These are phyloP conservation scores for Agrotis ipsilon DNA, from an alignment of 2,888 invertebrate species.

Conservation along the genomic window DNA sequence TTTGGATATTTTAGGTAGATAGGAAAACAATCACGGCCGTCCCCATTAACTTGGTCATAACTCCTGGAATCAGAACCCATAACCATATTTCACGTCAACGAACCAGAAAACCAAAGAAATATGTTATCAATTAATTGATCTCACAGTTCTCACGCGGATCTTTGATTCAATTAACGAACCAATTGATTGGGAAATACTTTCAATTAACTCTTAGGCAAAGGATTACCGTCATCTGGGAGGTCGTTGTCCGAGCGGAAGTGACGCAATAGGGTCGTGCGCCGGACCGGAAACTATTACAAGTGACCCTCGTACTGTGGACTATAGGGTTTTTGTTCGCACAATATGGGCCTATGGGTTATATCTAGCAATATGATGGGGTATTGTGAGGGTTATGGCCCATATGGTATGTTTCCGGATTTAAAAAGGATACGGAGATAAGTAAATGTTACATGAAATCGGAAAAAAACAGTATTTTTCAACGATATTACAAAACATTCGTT, in stretches of 20 bases:
- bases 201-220: constrained; percentile 78
- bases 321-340: constrained; percentile 43
- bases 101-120: constrained; percentile 50
- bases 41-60: constrained; percentile 40
- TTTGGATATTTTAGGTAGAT: neutral
- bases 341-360: constrained; percentile 39
- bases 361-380: constrained; percentile 31
- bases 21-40: constrained; percentile 19
- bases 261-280: constrained; percentile 79
- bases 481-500: neutral
- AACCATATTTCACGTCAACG: constrained; percentile 52
- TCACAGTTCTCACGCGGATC: constrained; percentile 58
- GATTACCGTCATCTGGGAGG: constrained; percentile 73
- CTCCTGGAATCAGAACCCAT: constrained; percentile 34
- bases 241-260: constrained; percentile 72
- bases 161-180: constrained; percentile 63
- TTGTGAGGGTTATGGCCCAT: constrained; percentile 29
- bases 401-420: constrained; percentile 25
- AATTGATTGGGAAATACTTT: constrained; percentile 75
- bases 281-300: constrained; percentile 81
- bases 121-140: constrained; percentile 67
- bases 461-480: neutral
- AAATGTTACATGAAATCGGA: constrained; percentile 20
- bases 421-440: constrained; percentile 40
- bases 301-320: constrained; percentile 54